Evolutionary conservation across 2,888 invertebrate species (phyloP), one percentile per base, ranked within the genome.

Genomic region (Trichopoda pennipes): DNA sequence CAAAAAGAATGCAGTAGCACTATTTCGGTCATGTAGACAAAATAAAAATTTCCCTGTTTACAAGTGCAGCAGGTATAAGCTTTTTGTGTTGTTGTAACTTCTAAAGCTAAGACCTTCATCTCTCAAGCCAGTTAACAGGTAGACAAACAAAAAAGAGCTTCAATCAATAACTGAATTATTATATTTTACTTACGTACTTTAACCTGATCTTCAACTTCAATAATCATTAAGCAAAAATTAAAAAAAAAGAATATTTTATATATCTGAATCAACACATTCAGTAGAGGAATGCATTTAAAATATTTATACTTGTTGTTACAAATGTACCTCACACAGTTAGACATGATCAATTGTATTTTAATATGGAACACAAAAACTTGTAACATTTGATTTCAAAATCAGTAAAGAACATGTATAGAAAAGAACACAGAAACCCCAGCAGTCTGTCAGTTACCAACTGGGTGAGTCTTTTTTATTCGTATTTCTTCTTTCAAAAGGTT

Each of bases 391-490:
- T 60, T 70, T 75, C 64, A 53, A 28, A 64, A 75, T 66, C 32
- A 58, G 53, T 21, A 38, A 75, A 73, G n/a, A 64, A 60, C 44
- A 51, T 53, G 64, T 17, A 19, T 16, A 8, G 16, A 56, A 38
- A 58, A 32, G 32, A 63, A 58, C 23, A 64, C n/a, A 49, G 28
- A 75, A 75, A 72, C 53, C 76, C 60, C 72, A 72, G 76, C 80
- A 76, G 76, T 81, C 72, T 81, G 76, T 56, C 76, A 81, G 76
- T 72, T 56, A 81, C 66, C 76, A 81, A 76, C 76, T 76, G 76
- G 60, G 80, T 70, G 72, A 61, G 76, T 58, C 49, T 66, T 3
- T 66, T 72, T 56, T 49, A 9, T 49, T 10, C 9, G 17, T 44
- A 17, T 23, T 55, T 60, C 32, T 47, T 74, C 21, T 63, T 53